Conservation (phyloP, 2,113 vertebrate species). For the Oreocharis arfaki region DNA sequence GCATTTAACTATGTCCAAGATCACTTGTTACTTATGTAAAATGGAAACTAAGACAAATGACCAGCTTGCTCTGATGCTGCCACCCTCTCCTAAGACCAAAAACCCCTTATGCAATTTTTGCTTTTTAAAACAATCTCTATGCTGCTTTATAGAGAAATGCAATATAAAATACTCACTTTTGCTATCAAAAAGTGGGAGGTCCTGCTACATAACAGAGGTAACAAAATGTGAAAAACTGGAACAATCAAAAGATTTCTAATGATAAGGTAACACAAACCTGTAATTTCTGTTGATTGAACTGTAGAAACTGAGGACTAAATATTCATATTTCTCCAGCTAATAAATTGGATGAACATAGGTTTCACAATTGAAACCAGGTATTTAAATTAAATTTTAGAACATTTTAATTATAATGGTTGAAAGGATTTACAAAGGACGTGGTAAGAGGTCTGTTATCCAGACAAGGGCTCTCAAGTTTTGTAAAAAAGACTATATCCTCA, state of each 20-base stretch:
- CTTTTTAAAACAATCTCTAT: not conserved
- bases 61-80: not conserved
- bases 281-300: not conserved
- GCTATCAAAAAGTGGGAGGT: not conserved
- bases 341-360: not conserved
- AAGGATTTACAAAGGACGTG: not conserved
- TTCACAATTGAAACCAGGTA: not conserved
- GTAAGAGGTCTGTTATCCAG: not conserved
- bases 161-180: not conserved
- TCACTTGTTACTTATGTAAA: not conserved
- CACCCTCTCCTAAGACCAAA: not conserved
- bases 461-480: not conserved
- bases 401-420: not conserved
- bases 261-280: not conserved
- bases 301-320: not conserved
- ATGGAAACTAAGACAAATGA: not conserved
- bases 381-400: not conserved
- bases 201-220: not conserved
- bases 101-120: not conserved
- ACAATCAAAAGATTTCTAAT: not conserved
- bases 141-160: not conserved
- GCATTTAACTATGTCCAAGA: not conserved
- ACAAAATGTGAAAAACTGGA: not conserved
- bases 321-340: not conserved
- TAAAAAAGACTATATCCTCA: not conserved